phyloP scores from a whole-genome alignment of 2,113 vertebrate genomes.

The Phalacrocorax pelagicus region DNA sequence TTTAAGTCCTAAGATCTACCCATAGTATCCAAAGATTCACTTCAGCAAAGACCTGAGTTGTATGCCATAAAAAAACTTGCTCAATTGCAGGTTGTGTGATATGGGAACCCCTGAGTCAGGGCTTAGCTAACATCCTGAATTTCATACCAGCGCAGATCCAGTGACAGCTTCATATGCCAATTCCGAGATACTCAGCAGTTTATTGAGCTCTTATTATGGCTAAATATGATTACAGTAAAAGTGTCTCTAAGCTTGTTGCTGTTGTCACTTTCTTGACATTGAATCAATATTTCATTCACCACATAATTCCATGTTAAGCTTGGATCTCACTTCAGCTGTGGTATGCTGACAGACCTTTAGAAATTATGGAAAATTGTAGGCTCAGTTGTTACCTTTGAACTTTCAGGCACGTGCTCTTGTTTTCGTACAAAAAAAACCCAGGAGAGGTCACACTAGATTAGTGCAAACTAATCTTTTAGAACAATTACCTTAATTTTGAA shows the following conservation, averaged over 20 bases:
- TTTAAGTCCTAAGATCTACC: background rate
- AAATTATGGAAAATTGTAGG: background rate
- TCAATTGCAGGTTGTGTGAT: background rate
- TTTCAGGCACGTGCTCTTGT: background rate
- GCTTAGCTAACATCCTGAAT: background rate
- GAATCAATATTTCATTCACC: slow-evolving; percentile 42
- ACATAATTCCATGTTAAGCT: background rate
- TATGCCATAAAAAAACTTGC: background rate
- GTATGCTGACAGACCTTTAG: background rate
- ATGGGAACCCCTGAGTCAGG: background rate
- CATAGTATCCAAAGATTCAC: background rate
- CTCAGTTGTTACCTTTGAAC: background rate
- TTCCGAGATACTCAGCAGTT: background rate
- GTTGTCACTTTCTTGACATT: slow-evolving; percentile 9
- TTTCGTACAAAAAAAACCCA: background rate
- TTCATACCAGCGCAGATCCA: background rate
- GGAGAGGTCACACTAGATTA: background rate
- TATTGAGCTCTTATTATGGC: background rate
- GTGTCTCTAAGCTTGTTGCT: background rate
- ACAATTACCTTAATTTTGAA: background rate
- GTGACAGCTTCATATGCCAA: background rate
- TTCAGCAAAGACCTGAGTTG: background rate
- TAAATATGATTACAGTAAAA: slow-evolving; percentile 14
- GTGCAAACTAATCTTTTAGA: background rate
- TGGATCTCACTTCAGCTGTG: background rate